Percentiles rank a stretch among this genome's conserved stretches.
Conservation (phyloP, 2,797 vertebrate species). For the Sternarchorhynchus goeldii region DNA sequence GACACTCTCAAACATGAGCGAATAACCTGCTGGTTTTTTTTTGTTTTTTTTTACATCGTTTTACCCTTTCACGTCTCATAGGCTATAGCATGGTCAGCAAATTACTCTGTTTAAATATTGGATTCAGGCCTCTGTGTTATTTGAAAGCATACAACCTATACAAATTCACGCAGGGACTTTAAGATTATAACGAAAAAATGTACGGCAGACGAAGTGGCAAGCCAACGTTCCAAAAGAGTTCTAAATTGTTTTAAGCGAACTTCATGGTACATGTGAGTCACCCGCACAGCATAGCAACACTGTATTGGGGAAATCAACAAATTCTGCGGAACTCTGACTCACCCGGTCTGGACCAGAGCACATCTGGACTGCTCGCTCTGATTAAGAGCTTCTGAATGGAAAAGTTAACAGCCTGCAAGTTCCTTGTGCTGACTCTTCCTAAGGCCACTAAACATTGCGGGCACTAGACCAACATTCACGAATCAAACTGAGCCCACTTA, state of each 20-base stretch:
- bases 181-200: too few relatives aligned
- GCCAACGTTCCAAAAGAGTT: constrained; percentile 15
- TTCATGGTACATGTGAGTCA: constrained; percentile 46
- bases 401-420: constrained; percentile 29
- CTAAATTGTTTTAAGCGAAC: background rate
- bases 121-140: too few relatives aligned
- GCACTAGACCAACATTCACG: background rate
- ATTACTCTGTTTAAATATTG: too few relatives aligned
- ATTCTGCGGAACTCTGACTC: constrained; percentile 56
- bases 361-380: constrained; percentile 35
- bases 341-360: constrained; percentile 18
- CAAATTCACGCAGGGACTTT: too few relatives aligned
- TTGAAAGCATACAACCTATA: too few relatives aligned
- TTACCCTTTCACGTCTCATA: too few relatives aligned
- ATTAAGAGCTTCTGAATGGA: constrained; percentile 40
- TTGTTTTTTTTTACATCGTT: background rate
- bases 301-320: constrained; percentile 43
- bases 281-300: constrained; percentile 29
- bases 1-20: background rate
- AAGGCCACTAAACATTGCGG: background rate
- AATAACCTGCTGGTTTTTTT: background rate
- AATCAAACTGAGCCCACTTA: too few relatives aligned
- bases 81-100: too few relatives aligned
- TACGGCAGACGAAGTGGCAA: background rate
- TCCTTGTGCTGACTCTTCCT: background rate